Percentiles rank a stretch among this genome's conserved stretches.
These are phyloP conservation scores for Prionailurus viverrinus DNA, from an alignment of 2,113 vertebrate species.

Conservation along the genomic window DNA sequence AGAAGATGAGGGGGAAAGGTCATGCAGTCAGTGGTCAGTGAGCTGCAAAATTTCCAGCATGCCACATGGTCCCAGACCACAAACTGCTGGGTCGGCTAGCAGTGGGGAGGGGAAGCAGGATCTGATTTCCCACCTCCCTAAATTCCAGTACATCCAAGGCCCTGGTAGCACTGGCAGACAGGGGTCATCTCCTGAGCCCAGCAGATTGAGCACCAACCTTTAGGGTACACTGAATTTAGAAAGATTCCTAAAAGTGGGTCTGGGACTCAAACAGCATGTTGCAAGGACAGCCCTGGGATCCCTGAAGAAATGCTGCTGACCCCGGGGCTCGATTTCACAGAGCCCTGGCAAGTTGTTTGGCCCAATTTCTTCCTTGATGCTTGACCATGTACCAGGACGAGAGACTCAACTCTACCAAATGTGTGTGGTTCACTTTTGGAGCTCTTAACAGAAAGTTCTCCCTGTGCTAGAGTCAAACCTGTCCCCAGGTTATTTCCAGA, in stretches of 20 bases:
- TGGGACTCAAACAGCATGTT: background rate
- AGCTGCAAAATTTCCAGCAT: background rate
- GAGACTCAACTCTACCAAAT: background rate
- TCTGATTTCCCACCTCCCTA: background rate
- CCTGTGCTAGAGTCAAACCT: background rate
- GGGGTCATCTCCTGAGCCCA: background rate
- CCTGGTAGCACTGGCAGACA: background rate
- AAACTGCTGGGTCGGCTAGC: background rate
- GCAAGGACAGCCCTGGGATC: background rate
- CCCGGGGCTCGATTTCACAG: background rate
- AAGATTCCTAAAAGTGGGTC: background rate
- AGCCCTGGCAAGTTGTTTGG: background rate
- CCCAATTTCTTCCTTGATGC: background rate
- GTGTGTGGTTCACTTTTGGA: background rate
- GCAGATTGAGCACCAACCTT: slow-evolving; percentile 37
- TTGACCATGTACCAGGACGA: background rate
- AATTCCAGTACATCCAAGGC: background rate
- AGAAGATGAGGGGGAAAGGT: background rate
- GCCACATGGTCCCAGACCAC: background rate
- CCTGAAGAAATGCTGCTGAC: background rate
- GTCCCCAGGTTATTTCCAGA: background rate
- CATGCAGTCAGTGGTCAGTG: background rate
- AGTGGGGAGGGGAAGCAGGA: background rate
- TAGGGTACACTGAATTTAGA: background rate
- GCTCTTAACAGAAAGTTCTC: background rate